Evolutionary conservation across 2,113 vertebrate species (phyloP), one percentile per base, ranked within the genome.

Genomic region (Campylorhamphus procurvoides): DNA sequence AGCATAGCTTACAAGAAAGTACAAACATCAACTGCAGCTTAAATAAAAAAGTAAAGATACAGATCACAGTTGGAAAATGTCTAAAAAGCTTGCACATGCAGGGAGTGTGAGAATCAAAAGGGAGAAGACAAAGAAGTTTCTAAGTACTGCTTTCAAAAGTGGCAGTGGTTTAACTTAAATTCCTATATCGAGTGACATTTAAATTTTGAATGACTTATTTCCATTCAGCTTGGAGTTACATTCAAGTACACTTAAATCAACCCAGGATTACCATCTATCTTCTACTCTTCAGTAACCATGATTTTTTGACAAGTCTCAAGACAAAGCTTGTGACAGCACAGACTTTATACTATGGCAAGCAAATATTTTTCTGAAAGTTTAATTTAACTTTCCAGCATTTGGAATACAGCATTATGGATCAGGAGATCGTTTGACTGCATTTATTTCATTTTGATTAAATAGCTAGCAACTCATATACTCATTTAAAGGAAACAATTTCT

Each of bases 1-100:
- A 60, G 40, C 10, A 29, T 12, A 42, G 10, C 4, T 31, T 56
- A n/a, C 7, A 20, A 0, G 1, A 28, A 82, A 33, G 5, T 39
- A 66, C 10, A 84, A 64, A 23, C 0, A 0, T 44, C 63, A 84
- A 14, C 25, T 58, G 28, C n/a, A 52, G 14, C 52, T 69, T 4
- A 12, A 42, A 67, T 50, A 27, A 53, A n/a, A 4, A 28, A 12
- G 6, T 15, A 25, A 25, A 46, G 18, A 35, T 7, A 49, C 11
- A 3, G 13, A 44, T 68, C 16, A 52, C 11, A 60, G 14, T 10
- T 37, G 31, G 28, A 90, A 76, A 86, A 56, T 60, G 39, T 3
- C 14, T 90, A 20, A 47, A 83, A 83, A 12, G 4, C 24, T 10
- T 83, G 35, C 9, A 56, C 4, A 5, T 35, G 33, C 24, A 66